phyloP scores from a whole-genome alignment of 2,888 invertebrate species.

The Zaprionus obscuricornis region DNA sequence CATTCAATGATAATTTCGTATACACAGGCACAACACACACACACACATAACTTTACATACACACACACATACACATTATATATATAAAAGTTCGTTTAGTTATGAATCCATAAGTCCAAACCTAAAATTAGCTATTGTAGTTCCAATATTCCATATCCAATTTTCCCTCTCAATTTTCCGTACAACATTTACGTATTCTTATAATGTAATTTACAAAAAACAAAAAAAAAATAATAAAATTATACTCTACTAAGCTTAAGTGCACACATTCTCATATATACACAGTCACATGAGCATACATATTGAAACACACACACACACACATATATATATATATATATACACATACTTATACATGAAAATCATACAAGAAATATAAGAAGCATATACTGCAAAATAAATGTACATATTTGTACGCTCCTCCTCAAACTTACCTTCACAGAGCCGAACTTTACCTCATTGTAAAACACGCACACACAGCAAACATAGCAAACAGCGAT shows the following conservation, averaged over 20 bases:
- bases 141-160: too few relatives aligned
- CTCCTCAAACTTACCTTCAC: constrained; percentile 66
- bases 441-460: constrained; percentile 78
- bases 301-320: constrained; percentile 26
- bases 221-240: too few relatives aligned
- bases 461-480: constrained; percentile 61
- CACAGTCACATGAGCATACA: background rate
- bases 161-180: too few relatives aligned
- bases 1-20: constrained; percentile 9
- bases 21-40: constrained; percentile 25
- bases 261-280: constrained; percentile 36
- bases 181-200: constrained; percentile 28
- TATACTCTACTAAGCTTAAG: constrained; percentile 53
- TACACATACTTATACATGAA: background rate
- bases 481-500: too few relatives aligned
- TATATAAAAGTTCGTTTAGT: background rate
- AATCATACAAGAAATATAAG: constrained; percentile 5
- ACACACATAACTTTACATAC: too few relatives aligned
- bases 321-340: constrained; percentile 1
- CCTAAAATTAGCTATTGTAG: background rate
- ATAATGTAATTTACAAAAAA: constrained; percentile 25
- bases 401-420: constrained; percentile 61
- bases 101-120: background rate
- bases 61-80: background rate
- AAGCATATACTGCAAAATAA: constrained; percentile 24